Conservation (phyloP, 2,113 vertebrate species). For the Phalacrocorax pelagicus region DNA sequence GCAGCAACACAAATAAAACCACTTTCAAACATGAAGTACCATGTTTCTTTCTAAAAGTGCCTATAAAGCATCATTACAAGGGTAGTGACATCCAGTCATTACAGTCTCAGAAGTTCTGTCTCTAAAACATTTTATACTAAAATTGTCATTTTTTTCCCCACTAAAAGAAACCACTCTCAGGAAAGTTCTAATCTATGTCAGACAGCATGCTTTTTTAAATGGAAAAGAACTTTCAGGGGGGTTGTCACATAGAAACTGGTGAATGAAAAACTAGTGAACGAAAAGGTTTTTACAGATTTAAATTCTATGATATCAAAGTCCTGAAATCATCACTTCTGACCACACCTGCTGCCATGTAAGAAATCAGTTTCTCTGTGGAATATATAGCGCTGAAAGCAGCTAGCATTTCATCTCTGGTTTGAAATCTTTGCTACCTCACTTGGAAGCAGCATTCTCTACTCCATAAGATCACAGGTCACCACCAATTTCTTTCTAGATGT, state of each 20-base stretch:
- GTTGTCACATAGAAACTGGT: neutral
- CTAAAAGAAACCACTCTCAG: neutral
- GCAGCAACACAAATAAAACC: neutral
- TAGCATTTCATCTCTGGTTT: neutral
- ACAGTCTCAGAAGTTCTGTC: neutral
- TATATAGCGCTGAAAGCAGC: neutral
- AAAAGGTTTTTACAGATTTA: neutral
- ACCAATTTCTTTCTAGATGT: neutral
- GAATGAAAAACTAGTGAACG: neutral
- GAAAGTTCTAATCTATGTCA: neutral
- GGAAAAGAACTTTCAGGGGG: neutral
- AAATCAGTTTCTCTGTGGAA: neutral
- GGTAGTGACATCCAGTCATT: neutral
- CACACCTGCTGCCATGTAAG: neutral
- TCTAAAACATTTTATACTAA: neutral
- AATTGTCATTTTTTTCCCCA: neutral
- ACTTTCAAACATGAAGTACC: neutral
- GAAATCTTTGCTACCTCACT: neutral
- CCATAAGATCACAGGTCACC: neutral
- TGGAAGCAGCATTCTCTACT: neutral
- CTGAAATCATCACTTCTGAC: neutral
- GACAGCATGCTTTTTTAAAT: neutral
- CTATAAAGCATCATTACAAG: neutral
- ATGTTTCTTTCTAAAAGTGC: neutral
- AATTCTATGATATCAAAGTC: neutral